phyloP scores from a whole-genome alignment of 2,888 invertebrate genomes.

The Callosobruchus maculatus region DNA sequence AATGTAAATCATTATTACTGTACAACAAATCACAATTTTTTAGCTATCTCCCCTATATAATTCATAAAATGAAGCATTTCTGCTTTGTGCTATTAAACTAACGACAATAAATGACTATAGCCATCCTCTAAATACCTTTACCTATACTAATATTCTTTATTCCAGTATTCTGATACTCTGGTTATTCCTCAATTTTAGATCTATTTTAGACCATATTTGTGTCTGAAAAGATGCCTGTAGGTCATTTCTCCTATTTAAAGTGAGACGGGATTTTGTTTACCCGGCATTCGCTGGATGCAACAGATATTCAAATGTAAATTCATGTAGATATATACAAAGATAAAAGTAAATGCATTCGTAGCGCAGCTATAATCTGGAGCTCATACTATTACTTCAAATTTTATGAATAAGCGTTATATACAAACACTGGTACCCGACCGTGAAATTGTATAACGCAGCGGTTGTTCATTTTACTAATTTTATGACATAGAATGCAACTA shows the following conservation, averaged over 20 bases:
- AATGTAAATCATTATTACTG: no score
- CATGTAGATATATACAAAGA: neutral
- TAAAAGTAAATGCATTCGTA: neutral
- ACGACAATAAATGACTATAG: no score
- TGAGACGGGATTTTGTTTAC: neutral
- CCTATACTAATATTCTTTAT: no score
- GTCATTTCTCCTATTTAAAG: neutral
- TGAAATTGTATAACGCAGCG: neutral
- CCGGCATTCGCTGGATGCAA: neutral
- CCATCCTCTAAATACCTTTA: no score
- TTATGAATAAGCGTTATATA: neutral
- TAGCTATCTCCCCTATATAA: no score
- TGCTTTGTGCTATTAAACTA: no score
- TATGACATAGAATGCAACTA: neutral
- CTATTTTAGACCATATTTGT: no score
- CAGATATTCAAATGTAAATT: neutral
- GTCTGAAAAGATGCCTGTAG: no score
- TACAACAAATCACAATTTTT: no score
- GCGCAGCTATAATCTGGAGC: neutral
- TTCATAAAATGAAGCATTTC: no score
- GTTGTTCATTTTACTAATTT: neutral
- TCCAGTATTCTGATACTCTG: no score
- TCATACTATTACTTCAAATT: neutral
- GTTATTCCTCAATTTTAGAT: no score
- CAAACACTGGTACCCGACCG: neutral